These are phyloP conservation scores for Diploscapter pachys DNA, from an alignment of 1,140 invertebrate genomes.

Conservation along the genomic window DNA sequence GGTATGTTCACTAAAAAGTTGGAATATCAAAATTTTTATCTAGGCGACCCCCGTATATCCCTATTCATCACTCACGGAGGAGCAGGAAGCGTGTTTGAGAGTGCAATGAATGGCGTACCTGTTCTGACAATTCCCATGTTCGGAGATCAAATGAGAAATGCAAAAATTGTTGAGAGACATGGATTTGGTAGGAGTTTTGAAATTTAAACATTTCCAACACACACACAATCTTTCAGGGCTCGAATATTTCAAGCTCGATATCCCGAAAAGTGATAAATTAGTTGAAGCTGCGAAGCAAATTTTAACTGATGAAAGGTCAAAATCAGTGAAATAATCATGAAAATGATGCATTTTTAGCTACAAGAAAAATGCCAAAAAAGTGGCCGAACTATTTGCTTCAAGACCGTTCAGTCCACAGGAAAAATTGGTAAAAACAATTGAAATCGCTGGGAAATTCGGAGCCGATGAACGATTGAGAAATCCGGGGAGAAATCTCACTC, in stretches of 20 bases:
- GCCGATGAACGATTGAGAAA: background rate
- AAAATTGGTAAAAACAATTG: background rate
- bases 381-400: background rate
- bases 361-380: background rate
- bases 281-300: background rate
- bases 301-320: background rate
- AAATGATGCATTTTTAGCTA: background rate
- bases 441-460: background rate
- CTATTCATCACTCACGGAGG: slow-evolving; percentile 39
- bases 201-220: background rate
- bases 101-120: slow-evolving; percentile 28
- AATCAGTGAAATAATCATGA: background rate
- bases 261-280: background rate
- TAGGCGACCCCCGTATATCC: slow-evolving; percentile 10
- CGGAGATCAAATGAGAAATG: slow-evolving; percentile 41
- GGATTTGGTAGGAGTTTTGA: slow-evolving; percentile 7
- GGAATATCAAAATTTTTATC: background rate
- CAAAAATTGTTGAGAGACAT: slow-evolving; percentile 21
- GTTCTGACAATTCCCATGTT: slow-evolving; percentile 34
- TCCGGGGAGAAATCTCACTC: background rate
- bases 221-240: background rate
- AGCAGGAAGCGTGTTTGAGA: slow-evolving; percentile 32
- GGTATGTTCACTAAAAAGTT: slow-evolving; percentile 9
- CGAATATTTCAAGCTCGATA: too few species aligned
- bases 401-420: background rate